These are phyloP conservation scores for Proisotoma minuta DNA, from an alignment of 2,888 invertebrate species.

Conservation along the genomic window DNA sequence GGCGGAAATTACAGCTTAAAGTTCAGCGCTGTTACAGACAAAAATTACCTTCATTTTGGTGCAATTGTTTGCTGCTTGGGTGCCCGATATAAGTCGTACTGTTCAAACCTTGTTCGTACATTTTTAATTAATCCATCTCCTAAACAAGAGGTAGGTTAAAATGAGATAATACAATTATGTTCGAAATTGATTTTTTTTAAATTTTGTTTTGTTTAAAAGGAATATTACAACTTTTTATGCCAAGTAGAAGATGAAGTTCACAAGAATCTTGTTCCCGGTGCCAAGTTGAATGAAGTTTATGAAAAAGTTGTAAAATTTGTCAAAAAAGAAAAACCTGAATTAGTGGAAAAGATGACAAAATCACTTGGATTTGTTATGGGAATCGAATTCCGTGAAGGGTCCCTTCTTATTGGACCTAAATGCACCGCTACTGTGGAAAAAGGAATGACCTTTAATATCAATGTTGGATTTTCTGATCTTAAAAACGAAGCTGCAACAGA, in stretches of 20 bases:
- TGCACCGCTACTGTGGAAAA: constrained; percentile 67
- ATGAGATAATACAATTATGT: not conserved
- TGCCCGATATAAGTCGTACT: constrained; percentile 92
- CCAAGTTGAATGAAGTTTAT: constrained; percentile 80
- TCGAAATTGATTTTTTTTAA: not conserved
- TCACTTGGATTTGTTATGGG: constrained; percentile 97
- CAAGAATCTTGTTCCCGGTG: constrained; percentile 74
- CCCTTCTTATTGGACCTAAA: constrained; percentile 86
- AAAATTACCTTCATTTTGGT: constrained; percentile 90
- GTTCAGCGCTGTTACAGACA: constrained; percentile 85
- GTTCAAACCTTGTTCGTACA: constrained; percentile 95
- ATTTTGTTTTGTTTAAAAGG: constrained; percentile 22
- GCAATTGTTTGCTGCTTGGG: constrained; percentile 93
- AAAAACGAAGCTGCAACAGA: constrained; percentile 75
- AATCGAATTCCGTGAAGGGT: constrained; percentile 94
- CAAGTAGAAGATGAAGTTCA: constrained; percentile 85
- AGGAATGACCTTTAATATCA: constrained; percentile 95
- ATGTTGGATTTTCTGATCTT: constrained; percentile 83
- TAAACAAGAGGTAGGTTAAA: constrained; percentile 57
- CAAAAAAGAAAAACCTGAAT: constrained; percentile 76
- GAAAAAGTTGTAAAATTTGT: constrained; percentile 74
- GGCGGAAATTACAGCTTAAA: constrained; percentile 97
- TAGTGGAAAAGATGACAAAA: constrained; percentile 86
- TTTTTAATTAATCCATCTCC: constrained; percentile 87
- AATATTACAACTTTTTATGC: constrained; percentile 77